Conservation (phyloP, 2,113 vertebrate species). For the Heliornis fulica region DNA sequence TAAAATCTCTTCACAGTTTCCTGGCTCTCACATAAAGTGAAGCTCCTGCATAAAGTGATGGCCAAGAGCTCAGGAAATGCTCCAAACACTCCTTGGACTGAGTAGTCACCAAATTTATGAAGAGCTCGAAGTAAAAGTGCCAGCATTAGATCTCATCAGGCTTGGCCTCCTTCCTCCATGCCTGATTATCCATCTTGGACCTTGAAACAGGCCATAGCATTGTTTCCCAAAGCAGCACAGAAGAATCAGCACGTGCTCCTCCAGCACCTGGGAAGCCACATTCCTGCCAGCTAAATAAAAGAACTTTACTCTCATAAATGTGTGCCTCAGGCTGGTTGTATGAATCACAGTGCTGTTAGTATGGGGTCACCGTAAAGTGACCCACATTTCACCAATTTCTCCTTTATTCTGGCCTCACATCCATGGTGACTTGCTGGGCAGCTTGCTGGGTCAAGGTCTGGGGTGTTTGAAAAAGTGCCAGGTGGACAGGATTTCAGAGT, state of each 20-base stretch:
- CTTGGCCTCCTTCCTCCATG: background rate
- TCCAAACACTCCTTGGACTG: background rate
- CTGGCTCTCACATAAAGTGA: background rate
- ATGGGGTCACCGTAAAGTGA: background rate
- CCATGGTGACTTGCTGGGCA: background rate
- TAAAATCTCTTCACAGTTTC: background rate
- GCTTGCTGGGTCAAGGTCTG: accelerated
- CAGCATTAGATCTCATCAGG: background rate
- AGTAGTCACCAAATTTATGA: background rate
- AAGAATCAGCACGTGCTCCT: background rate
- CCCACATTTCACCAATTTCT: background rate
- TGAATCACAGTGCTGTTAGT: background rate
- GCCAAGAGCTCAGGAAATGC: background rate
- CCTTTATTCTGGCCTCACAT: background rate
- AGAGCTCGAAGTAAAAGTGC: background rate
- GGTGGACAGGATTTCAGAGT: background rate
- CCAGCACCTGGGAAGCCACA: background rate
- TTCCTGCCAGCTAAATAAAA: background rate
- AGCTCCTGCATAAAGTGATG: background rate
- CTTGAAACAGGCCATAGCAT: background rate
- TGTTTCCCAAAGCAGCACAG: background rate
- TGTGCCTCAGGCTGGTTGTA: background rate
- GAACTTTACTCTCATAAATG: background rate
- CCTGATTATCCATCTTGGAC: background rate
- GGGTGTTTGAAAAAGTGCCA: background rate